phyloP scores from a whole-genome alignment of 1,140 invertebrate genomes.

The Drosophila suzukii region DNA sequence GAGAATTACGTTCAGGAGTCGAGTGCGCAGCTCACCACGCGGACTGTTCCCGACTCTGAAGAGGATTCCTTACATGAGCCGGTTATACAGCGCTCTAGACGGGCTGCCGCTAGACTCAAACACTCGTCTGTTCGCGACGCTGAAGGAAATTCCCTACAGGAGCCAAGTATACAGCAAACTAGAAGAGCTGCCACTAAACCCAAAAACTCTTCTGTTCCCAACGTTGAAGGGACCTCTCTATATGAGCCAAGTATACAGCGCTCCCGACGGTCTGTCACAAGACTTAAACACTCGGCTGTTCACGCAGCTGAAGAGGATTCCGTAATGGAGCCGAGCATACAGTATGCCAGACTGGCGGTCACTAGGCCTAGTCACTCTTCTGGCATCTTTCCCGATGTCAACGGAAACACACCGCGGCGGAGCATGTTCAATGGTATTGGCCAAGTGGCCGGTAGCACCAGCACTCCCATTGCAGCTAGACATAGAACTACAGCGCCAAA shows the following conservation, averaged over 20 bases:
- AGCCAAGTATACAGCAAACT: too few relatives aligned
- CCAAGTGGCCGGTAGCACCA: conserved; percentile 3
- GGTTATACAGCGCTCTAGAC: not conserved
- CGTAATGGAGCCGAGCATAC: conserved; percentile 1
- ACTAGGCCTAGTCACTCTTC: not conserved
- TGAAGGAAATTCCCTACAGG: too few relatives aligned
- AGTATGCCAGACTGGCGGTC: not conserved
- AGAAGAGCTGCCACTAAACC: too few relatives aligned
- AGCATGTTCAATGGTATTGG: not conserved
- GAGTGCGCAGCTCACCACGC: not conserved
- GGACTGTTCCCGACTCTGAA: not conserved
- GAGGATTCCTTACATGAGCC: not conserved
- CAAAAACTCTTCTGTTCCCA: too few relatives aligned
- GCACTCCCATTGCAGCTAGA: conserved; percentile 1
- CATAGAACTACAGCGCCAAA: too few relatives aligned
- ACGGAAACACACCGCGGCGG: not conserved
- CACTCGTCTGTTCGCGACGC: too few relatives aligned
- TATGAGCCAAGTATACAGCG: not conserved
- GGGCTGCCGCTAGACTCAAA: not conserved
- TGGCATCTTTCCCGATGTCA: not conserved
- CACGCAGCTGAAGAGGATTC: not conserved
- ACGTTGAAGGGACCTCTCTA: too few relatives aligned
- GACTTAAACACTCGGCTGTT: too few relatives aligned
- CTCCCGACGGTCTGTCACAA: too few relatives aligned
- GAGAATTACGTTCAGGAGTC: not conserved